Percentiles rank a stretch among this genome's conserved stretches.
Conservation (phyloP, 2,888 invertebrate species). For the Aethes cnicana region DNA sequence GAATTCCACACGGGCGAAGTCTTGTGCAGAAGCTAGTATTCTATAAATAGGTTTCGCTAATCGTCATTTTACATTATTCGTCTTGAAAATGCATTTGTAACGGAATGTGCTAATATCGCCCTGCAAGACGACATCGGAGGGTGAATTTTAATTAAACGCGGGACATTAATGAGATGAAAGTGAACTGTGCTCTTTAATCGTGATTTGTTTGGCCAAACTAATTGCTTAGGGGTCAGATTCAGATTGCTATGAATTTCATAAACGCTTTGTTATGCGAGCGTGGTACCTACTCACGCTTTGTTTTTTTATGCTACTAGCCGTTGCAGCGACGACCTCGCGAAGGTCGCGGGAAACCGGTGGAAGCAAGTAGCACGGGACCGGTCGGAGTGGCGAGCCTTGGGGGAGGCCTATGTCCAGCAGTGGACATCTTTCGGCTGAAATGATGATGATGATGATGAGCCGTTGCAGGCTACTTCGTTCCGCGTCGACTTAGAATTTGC, state of each 20-base stretch:
- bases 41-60: no score
- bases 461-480: no score
- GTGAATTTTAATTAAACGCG: slow-evolving; percentile 80
- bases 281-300: neutral
- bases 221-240: slow-evolving; percentile 49
- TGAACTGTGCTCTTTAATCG: slow-evolving; percentile 69
- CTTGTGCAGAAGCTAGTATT: no score
- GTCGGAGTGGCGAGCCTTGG: no score
- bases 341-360: no score
- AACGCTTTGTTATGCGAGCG: neutral
- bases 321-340: neutral
- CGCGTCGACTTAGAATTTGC: no score
- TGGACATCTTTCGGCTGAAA: no score
- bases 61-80: slow-evolving; percentile 16
- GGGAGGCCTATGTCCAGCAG: no score
- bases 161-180: slow-evolving; percentile 78
- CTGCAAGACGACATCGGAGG: slow-evolving; percentile 67
- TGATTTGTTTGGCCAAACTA: slow-evolving; percentile 76
- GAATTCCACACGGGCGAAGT: no score
- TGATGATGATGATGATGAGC: no score
- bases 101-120: slow-evolving; percentile 75
- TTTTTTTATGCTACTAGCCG: neutral
- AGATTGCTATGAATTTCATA: slow-evolving; percentile 6
- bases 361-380: no score
- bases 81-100: slow-evolving; percentile 33